Evolutionary conservation across 2,888 invertebrate genomes (phyloP).

Genomic region (Vanessa cardui): DNA sequence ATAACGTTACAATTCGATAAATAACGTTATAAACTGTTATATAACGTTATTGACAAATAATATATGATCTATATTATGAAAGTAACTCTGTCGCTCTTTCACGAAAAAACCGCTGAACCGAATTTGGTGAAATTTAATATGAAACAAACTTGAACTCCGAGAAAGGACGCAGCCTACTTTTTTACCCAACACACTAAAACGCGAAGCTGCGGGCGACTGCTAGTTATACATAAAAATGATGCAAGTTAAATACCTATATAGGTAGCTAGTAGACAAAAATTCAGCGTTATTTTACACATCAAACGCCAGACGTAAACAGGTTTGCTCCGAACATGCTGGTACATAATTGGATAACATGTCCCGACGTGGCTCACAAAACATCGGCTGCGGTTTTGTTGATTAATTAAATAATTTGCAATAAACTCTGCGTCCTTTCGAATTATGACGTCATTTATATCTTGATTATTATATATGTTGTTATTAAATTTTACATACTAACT

Average conservation of each 20-base stretch:
- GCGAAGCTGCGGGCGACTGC: too few species aligned
- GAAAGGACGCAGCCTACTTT: too few species aligned
- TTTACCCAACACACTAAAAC: too few species aligned
- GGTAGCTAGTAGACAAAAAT: conserved; percentile 9
- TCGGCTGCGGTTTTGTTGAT: conserved; percentile 13
- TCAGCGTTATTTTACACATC: conserved; percentile 17
- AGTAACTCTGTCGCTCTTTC: too few species aligned
- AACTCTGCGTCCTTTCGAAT: not conserved
- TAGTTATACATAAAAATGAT: not conserved
- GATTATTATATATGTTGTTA: not conserved
- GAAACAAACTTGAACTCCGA: too few species aligned
- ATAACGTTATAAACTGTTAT: too few species aligned
- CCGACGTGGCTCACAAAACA: conserved; percentile 22
- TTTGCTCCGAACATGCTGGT: conserved; percentile 21
- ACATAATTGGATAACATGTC: conserved; percentile 29
- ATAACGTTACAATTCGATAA: too few species aligned
- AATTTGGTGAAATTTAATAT: too few species aligned
- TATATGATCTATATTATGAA: too few species aligned
- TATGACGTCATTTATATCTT: not conserved
- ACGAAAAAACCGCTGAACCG: too few species aligned
- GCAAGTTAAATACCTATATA: conserved; percentile 2
- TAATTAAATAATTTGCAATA: conserved; percentile 21
- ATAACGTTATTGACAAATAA: too few species aligned
- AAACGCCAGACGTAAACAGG: conserved; percentile 28
- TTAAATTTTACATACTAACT: not conserved